phyloP scores from a whole-genome alignment of 92 coral and sea anemone species.

The Phymanthus crucifer region DNA sequence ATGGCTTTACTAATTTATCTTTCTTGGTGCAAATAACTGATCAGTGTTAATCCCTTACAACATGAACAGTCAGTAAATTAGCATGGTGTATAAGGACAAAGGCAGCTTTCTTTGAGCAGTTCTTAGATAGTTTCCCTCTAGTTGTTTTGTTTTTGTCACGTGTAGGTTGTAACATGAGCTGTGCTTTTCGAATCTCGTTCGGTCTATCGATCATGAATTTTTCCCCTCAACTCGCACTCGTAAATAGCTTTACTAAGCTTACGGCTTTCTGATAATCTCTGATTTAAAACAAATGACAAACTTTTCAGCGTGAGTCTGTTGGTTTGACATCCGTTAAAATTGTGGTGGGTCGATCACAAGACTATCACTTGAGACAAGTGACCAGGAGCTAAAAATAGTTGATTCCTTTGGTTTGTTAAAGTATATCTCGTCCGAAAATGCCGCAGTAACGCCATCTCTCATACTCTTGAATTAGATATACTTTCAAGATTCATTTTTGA shows the following conservation, averaged over 20 bases:
- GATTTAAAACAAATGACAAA: neutral
- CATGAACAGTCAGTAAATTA: slow-evolving; percentile 9
- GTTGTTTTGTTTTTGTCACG: slow-evolving; percentile 50
- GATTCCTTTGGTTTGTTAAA: neutral
- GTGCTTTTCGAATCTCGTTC: neutral
- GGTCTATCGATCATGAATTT: slow-evolving; percentile 13
- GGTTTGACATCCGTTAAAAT: neutral
- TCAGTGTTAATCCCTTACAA: slow-evolving; percentile 11
- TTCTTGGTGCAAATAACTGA: slow-evolving; percentile 13
- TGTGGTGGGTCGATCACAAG: slow-evolving; percentile 36
- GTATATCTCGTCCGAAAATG: neutral
- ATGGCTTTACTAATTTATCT: slow-evolving; percentile 7
- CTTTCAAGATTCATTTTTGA: too few relatives aligned
- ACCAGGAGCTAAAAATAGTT: slow-evolving; percentile 26
- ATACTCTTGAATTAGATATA: slow-evolving; percentile 17
- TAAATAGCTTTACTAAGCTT: slow-evolving; percentile 9
- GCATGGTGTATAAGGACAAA: slow-evolving; percentile 4
- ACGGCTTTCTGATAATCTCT: neutral
- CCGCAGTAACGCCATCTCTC: slow-evolving; percentile 14
- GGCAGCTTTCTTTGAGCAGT: neutral
- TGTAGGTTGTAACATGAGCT: slow-evolving; percentile 21
- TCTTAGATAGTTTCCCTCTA: slow-evolving; percentile 5
- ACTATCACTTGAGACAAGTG: slow-evolving; percentile 33
- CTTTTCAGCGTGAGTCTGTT: neutral
- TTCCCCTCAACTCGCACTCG: neutral